Evolutionary conservation across 1,140 invertebrate genomes (phyloP).

Genomic region (Coelopa frigida): DNA sequence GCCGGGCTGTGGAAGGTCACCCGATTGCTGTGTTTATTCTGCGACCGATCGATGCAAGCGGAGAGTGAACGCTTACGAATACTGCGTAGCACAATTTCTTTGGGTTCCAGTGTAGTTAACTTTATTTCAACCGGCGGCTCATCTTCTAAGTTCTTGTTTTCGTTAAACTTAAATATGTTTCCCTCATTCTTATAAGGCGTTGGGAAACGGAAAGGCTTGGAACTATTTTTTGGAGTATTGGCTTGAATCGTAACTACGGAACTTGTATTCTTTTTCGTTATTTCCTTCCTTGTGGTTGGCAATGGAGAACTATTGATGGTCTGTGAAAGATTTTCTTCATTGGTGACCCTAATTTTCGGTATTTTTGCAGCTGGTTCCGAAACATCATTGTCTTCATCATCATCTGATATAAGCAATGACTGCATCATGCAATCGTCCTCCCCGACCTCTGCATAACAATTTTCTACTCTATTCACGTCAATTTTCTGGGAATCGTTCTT

Average conservation of each 20-base stretch:
- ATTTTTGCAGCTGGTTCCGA: conserved; percentile 1
- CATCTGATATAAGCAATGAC: conserved; percentile 9
- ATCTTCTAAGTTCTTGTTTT: neutral
- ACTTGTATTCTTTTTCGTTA: neutral
- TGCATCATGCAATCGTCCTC: conserved; percentile 11
- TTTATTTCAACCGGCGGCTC: too few species aligned
- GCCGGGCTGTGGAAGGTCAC: conserved; percentile 28
- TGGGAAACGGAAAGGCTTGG: conserved; percentile 12
- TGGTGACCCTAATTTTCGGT: conserved; percentile 2
- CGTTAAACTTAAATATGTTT: neutral
- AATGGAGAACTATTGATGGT: neutral
- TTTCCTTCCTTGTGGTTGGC: conserved; percentile 11
- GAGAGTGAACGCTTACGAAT: conserved; percentile 27
- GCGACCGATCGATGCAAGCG: conserved; percentile 6
- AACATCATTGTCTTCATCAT: conserved; percentile 8
- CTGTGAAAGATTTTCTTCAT: too few species aligned
- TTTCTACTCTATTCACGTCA: too few species aligned
- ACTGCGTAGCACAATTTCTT: conserved; percentile 13
- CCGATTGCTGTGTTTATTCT: conserved; percentile 5
- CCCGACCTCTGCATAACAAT: neutral
- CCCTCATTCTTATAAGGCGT: neutral
- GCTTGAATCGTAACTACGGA: too few species aligned
- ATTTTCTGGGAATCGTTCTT: too few species aligned
- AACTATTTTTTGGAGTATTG: conserved; percentile 1
- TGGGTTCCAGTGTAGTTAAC: conserved; percentile 7